These are phyloP conservation scores for Ooceraea biroi DNA, from an alignment of 1,140 invertebrate species.

Conservation along the genomic window DNA sequence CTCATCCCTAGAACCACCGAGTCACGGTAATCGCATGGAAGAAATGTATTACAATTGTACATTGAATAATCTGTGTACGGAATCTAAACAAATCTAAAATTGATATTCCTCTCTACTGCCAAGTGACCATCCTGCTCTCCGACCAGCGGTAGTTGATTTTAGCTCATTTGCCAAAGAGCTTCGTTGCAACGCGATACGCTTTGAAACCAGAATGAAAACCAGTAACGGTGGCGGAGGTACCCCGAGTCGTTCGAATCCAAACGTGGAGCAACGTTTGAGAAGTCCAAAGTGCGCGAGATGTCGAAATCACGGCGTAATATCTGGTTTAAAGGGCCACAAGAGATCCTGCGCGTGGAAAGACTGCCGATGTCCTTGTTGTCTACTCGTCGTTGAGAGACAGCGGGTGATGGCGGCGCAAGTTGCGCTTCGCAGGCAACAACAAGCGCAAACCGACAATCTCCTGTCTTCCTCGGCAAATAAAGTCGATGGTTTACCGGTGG, in stretches of 20 bases:
- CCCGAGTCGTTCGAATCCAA: slow-evolving; percentile 43
- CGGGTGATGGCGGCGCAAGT: slow-evolving; percentile 94
- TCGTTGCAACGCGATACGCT: too few species aligned
- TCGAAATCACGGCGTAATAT: slow-evolving; percentile 95
- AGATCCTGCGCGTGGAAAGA: slow-evolving; percentile 92
- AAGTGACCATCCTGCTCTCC: too few species aligned
- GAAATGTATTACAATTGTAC: too few species aligned
- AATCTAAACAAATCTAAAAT: too few species aligned
- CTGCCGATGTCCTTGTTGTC: slow-evolving; percentile 94
- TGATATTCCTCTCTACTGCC: neutral
- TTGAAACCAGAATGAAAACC: slow-evolving; percentile 66
- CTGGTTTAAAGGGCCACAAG: slow-evolving; percentile 95
- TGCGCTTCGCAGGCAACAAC: slow-evolving; percentile 89
- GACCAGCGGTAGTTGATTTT: too few species aligned
- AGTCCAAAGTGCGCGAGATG: slow-evolving; percentile 96
- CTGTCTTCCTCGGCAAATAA: slow-evolving; percentile 65
- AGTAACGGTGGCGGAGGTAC: slow-evolving; percentile 1
- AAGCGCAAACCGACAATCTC: slow-evolving; percentile 84
- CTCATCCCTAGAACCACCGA: too few species aligned
- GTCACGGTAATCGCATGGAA: too few species aligned
- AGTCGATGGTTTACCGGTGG: neutral
- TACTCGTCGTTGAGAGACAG: slow-evolving; percentile 95
- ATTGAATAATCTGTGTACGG: too few species aligned
- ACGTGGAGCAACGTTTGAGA: slow-evolving; percentile 84
- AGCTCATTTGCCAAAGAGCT: too few species aligned